phyloP scores from a whole-genome alignment of 2,113 vertebrate genomes.

The Lamprotornis superbus region DNA sequence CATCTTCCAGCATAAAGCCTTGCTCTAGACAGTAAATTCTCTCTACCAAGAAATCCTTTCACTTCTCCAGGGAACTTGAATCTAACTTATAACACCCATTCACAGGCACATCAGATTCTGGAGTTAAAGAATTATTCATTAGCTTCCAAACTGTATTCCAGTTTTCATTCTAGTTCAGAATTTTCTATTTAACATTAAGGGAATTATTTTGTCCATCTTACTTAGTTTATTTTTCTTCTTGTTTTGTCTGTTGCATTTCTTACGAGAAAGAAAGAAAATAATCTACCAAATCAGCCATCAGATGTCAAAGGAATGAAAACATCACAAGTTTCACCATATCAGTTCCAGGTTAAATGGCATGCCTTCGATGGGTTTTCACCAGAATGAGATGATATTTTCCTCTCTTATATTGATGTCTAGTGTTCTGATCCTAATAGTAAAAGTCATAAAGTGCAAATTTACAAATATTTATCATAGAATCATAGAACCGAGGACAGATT shows the following conservation, averaged over 20 bases:
- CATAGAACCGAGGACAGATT: neutral
- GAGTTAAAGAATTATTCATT: neutral
- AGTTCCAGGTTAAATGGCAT: neutral
- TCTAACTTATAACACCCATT: neutral
- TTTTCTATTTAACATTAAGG: neutral
- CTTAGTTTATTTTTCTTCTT: neutral
- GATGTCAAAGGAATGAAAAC: neutral
- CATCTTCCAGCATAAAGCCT: neutral
- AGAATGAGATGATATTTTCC: neutral
- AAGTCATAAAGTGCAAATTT: neutral
- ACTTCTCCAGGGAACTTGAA: neutral
- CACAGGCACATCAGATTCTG: neutral
- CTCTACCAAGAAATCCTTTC: neutral
- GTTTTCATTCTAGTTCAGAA: neutral
- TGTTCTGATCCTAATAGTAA: neutral
- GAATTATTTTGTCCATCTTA: neutral
- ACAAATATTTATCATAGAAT: neutral
- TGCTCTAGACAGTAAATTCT: neutral
- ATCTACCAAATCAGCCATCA: neutral
- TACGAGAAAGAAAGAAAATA: neutral
- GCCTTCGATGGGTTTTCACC: neutral
- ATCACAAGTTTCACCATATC: neutral
- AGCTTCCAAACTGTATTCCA: neutral
- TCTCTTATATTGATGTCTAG: neutral
- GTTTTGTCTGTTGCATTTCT: neutral